Percentiles rank a stretch among this genome's conserved stretches.
These are phyloP conservation scores for Cyprinodon tularosa DNA, from an alignment of 2,113 vertebrate species.

Conservation along the genomic window DNA sequence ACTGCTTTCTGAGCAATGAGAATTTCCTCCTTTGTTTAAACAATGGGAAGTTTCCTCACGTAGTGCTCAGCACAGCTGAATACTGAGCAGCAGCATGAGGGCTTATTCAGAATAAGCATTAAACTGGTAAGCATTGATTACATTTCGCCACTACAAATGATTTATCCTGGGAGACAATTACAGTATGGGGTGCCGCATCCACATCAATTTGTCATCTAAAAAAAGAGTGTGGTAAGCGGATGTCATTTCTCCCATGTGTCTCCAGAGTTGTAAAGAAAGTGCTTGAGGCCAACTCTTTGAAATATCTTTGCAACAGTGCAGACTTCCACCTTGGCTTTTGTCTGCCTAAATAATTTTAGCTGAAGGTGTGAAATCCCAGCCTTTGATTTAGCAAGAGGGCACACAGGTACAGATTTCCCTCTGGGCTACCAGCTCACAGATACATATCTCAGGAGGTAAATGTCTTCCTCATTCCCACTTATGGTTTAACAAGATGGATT, in stretches of 20 bases:
- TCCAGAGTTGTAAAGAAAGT: slow-evolving; percentile 48
- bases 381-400: slow-evolving; percentile 70
- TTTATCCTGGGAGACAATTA: slow-evolving; percentile 48
- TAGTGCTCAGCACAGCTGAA: slow-evolving; percentile 54
- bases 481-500: slow-evolving; percentile 77
- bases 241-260: slow-evolving; percentile 46
- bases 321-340: slow-evolving; percentile 56
- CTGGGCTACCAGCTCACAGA: slow-evolving; percentile 62
- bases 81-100: slow-evolving; percentile 37
- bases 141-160: slow-evolving; percentile 36
- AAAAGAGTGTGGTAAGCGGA: slow-evolving; percentile 27
- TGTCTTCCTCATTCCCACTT: slow-evolving; percentile 72
- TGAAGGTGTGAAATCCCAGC: slow-evolving; percentile 67
- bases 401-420: slow-evolving; percentile 67
- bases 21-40: slow-evolving; percentile 52
- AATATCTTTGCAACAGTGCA: slow-evolving; percentile 54
- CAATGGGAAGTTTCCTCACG: slow-evolving; percentile 52
- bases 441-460: slow-evolving; percentile 69
- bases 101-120: slow-evolving; percentile 31
- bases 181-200: slow-evolving; percentile 34
- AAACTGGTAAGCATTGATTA: slow-evolving; percentile 50
- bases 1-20: slow-evolving; percentile 48
- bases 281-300: slow-evolving; percentile 65
- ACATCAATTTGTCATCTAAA: slow-evolving; percentile 44
- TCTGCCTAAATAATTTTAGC: slow-evolving; percentile 68